Base-by-base conservation (phyloP, 92 coral and sea anemone genomes). In the Bergia sp. region DNA sequence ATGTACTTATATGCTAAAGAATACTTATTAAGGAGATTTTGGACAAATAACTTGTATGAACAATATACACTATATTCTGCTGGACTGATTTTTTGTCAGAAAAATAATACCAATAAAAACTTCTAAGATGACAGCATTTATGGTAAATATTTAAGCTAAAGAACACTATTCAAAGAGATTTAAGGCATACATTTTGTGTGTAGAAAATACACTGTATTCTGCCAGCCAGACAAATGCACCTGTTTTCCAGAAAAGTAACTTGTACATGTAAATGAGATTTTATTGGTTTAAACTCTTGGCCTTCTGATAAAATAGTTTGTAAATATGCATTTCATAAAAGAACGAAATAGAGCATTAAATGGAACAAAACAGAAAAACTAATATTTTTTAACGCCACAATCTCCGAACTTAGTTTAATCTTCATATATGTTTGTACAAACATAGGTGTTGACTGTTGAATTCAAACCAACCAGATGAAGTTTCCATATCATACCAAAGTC, bases 261-360 rank as follows among this genome's bases (percentile, higher is more conserved):
- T 75, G 23, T 75, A 20, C 16, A 75, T 2, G 21, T 75, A 20
- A 40, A 75, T 2, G 21, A 37, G 77, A 3, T 37, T 38, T 20
- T 73, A 73, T 2, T 73, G 44, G 71, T 36, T 81, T 61, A 45
- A 47, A 40, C 65, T 47, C 73, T 82, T 82, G 37, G 57, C 77
- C 47, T 55, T 10, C 65, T 39, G 75, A 83, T 45, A n/a, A 36
- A 8, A 78, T 18, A 76, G 12, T 53, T 16, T 37, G 11, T 15
- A 86, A 64, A 64, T 37, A 65, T 65, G 45, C 20, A 55, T 43
- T 53, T 55, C 38, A 55, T 83, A 36, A 53, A 58, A 37, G 1
- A 29, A 8, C 1, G 65, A 39, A 83, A 83, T 20, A 37, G 37
- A 72, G 43, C 23, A 65, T 18, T 39, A 15, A 75, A 75, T 4